Evolutionary conservation across 2,113 vertebrate genomes (phyloP).

Genomic region (Cyphomyrus discorhynchus): DNA sequence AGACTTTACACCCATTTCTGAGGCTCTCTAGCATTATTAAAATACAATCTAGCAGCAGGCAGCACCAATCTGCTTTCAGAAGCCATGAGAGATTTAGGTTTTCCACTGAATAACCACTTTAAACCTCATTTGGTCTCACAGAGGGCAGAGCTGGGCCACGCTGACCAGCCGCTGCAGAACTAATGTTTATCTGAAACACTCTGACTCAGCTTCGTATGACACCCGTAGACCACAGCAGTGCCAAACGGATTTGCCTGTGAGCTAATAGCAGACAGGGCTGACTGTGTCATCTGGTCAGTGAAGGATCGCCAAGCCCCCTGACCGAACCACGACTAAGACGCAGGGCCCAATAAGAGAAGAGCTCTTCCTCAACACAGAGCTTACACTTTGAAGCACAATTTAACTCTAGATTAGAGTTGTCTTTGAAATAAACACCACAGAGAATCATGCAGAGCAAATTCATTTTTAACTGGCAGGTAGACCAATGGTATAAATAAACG

Average conservation of each 20-base stretch:
- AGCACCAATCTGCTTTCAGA: background rate
- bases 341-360: background rate
- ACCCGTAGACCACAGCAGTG: background rate
- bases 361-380: background rate
- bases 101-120: background rate
- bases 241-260: background rate
- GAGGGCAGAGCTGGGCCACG: background rate
- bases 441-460: background rate
- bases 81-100: background rate
- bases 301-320: background rate
- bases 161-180: background rate
- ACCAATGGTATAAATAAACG: background rate
- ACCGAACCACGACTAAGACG: background rate
- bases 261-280: background rate
- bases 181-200: background rate
- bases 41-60: background rate
- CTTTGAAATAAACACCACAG: background rate
- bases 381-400: background rate
- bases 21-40: background rate
- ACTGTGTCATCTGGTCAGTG: background rate
- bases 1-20: background rate
- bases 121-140: background rate
- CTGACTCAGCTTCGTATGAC: background rate
- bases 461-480: background rate
- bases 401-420: background rate